Base-by-base conservation (phyloP, 2,113 vertebrate species). In the Semnornis frantzii region DNA sequence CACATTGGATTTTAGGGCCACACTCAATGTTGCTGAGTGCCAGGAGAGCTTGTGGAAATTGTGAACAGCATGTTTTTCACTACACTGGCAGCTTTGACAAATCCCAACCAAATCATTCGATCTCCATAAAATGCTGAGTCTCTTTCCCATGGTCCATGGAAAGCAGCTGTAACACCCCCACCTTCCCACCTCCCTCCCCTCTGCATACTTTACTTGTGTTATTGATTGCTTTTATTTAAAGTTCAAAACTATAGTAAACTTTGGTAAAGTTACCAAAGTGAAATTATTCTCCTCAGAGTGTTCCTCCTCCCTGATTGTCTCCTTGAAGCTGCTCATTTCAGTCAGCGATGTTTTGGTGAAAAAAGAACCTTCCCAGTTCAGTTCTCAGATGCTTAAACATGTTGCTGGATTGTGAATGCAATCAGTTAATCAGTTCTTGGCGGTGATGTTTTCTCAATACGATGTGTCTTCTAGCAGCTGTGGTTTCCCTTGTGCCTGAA, bases 391-490 rank as follows among this genome's bases (percentile, higher is more conserved):
- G 42, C 52, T 64, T 59, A 52, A 81, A 71, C 21, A 37, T 85
- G 76, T 85, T 85, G 37, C 63, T 79, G 69, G 54, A 42, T 52
- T 93, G 59, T 55, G 59, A 52, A 48, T 57, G 78, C 71, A 80
- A 64, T 76, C 84, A 73, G 62, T 70, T 89, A 87, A 87, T 66
- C 55, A 71, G 55, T 70, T 66, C 25, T 15, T 74, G 84, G 42
- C 85, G 68, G 77, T 85, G 48, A 85, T 57, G 58, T 82, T 87
- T 87, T 50, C 57, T 68, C 87, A 77, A 16, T 68, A 60, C 0
- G 8, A 89, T 60, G 59, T 5, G 8, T 83, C 64, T 76, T 48
- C 57, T 66, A 31, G 34, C 85, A 89, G 71, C 90, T 90, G 90
- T 30, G 44, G 82, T 31, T 42, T 80, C 62, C 52, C 59, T 78